Base-by-base conservation (phyloP, 2,113 vertebrate species). In the Ariopsis seemanni region DNA sequence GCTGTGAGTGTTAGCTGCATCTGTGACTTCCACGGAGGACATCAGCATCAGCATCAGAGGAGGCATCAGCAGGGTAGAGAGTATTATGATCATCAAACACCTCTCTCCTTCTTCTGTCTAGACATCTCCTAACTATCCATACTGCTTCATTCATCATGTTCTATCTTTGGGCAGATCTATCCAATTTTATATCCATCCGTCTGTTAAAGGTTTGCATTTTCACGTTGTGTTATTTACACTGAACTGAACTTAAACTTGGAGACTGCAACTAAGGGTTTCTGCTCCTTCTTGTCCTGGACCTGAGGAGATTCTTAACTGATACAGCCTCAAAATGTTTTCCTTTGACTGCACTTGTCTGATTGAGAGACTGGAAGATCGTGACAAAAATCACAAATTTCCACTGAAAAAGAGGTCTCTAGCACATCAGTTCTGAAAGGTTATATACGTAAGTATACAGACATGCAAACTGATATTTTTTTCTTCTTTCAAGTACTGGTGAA, bases 1-100 rank as follows among this genome's bases (percentile, higher is more conserved):
- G 89, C 90, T 94, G 93, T 92, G 91, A 93, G 93, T 91, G 93
- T 94, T 94, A 89, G 93, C 93, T 95, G 94, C 95, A 96, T 96
- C 94, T 93, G 94, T 95, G 94, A 92, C 92, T 94, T 92, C 93
- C 93, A 96, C 95, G 92, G 85, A 86, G 84, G 89, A 90, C 75
- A 87, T 90, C 85, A 86, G 86, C 92, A 82, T 71, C 87, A 34
- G 58, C 87, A 82, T 83, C 83, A 53, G 69, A 77, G 79, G 82
- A 52, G 4, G 52, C 52, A 53, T 91, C 83, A 74, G 89, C 62
- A 53, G 90, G 78, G 20, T 27, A 77, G 42, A 82, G 74, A 60
- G 15, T 20, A 60, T 60, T 22, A 20, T 20, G 58, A 18, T 60
- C 58, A 60, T 60, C 58, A 60, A 22, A 60, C 58, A 22, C 58